Base-by-base conservation (phyloP, 1,140 invertebrate genomes). In the Diachasma alloeum region DNA sequence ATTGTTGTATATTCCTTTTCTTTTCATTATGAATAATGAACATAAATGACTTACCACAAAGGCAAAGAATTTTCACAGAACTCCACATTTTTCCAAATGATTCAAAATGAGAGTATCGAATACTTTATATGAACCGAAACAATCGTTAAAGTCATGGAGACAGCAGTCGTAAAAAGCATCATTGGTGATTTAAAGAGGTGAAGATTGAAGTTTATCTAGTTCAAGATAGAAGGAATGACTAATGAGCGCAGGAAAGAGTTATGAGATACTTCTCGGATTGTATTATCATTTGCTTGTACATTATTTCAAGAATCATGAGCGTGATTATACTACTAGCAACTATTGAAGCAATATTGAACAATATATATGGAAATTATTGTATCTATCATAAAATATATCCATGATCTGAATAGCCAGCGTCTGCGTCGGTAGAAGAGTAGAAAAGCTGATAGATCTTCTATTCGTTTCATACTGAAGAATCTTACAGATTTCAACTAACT, bases 21-120 rank as follows among this genome's bases (percentile, higher is more conserved):
- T 9, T 24, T 31, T 4, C 11, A 31, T 26, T 26, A 66, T 4
- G 19, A 66, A 13, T 11, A 13, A 66, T 26, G 26, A 66, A 31
- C 24, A 22, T 19, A n/a, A 39, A 53, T n/a, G 71, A 77, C 80
- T 53, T 77, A 81, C 80, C 69, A 15, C 53, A 66, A 24, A 82
- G 46, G 37, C 39, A 80, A 24, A 80, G 44, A 31, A 81, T 56
- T 26, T 56, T 56, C 13, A 17, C 5, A n/a, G 15, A 19, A 53
- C 17, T 53, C 48, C 48, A 17, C 48, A 53, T 53, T 19, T 15
- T 53, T 6, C n/a, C 9, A 8, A 53, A 17, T 53, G 48, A 53
- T 19, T 19, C 15, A 17, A 19, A 53, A 53, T 15, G 17, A 53
- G n/a, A 53, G 9, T 15, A 53, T 53, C 11, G 48, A 53, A 13